Evolutionary conservation across 2,797 vertebrate species (phyloP), one percentile per base, ranked within the genome.

Genomic region (Rousettus madagascariensis): DNA sequence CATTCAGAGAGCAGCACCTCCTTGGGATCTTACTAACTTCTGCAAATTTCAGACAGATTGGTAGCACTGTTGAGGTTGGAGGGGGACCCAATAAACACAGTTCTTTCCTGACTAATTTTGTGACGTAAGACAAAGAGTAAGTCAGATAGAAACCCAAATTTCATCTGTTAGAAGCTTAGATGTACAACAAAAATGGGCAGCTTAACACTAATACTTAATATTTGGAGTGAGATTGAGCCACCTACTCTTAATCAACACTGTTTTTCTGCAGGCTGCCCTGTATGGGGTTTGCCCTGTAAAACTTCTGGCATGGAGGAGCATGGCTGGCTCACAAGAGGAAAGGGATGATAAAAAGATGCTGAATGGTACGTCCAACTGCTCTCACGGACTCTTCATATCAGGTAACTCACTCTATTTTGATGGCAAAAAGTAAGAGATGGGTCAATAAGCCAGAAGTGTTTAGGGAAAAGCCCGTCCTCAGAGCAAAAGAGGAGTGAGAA

Each of bases 101-200:
- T 59, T 24, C 46, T 92, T 86, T 74, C 24, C 26, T 88, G 43
- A 82, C 71, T 78, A 90, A 92, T 85, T 86, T 90, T 90, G 36
- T 94, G 53, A 46, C 1, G 1, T 65, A 71, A 90, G 16, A 75
- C 51, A 59, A 75, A 61, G n/a, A 90, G 13, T 92, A 91, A 86
- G 41, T 79, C 26, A 43, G 33, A 69, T 71, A 19, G 79, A 90
- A 84, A 89, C 28, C 28, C 69, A 75, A 41, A 78, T 20, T 22
- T 11, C 41, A 66, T 38, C 49, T 69, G 17, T 66, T 63, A 24
- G 55, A 94, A 57, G 49, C 16, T 84, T 91, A n/a, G 41, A 2
- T 77, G 22, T 75, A 36, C 26, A 55, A 30, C n/a, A 53, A 87
- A 91, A 83, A 49, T 33, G 49, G 53, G 6, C 6, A 61, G 36